A percentile compares a stretch with the other conserved stretches of the same genome.
Conservation (phyloP, 2,888 invertebrate genomes). For the Drosophila merina region DNA sequence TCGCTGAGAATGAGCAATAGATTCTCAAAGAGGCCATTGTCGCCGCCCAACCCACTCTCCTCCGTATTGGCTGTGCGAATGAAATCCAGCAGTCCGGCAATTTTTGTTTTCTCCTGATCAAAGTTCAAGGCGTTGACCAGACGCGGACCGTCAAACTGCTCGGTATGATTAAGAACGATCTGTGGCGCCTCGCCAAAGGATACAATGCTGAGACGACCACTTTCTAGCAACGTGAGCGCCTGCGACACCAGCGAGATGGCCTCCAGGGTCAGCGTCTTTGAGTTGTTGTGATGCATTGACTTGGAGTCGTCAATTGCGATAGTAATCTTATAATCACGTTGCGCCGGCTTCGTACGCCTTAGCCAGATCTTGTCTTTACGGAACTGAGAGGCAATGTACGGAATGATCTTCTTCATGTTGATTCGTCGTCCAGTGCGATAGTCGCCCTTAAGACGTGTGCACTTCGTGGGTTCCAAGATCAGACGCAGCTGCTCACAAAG, state of each 20-base stretch:
- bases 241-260: constrained; percentile 95
- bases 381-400: constrained; percentile 99
- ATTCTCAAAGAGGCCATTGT: constrained; percentile 84
- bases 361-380: constrained; percentile 99
- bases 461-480: constrained; percentile 97
- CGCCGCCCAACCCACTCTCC: constrained; percentile 82
- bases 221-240: constrained; percentile 96
- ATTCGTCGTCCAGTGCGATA: constrained; percentile 98
- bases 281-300: constrained; percentile 94
- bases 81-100: constrained; percentile 92
- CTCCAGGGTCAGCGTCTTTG: constrained; percentile 96
- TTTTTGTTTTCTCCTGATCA: constrained; percentile 94
- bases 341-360: constrained; percentile 96
- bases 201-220: constrained; percentile 95
- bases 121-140: constrained; percentile 93
- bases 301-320: constrained; percentile 98
- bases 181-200: constrained; percentile 95
- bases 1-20: constrained; percentile 97
- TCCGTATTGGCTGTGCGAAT: constrained; percentile 88
- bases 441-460: constrained; percentile 96
- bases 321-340: constrained; percentile 97
- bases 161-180: constrained; percentile 95
- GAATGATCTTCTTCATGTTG: constrained; percentile 98
- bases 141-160: constrained; percentile 91
- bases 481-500: constrained; percentile 96